Conservation (phyloP, 1,140 invertebrate species). For the Dendroctonus ponderosae region DNA sequence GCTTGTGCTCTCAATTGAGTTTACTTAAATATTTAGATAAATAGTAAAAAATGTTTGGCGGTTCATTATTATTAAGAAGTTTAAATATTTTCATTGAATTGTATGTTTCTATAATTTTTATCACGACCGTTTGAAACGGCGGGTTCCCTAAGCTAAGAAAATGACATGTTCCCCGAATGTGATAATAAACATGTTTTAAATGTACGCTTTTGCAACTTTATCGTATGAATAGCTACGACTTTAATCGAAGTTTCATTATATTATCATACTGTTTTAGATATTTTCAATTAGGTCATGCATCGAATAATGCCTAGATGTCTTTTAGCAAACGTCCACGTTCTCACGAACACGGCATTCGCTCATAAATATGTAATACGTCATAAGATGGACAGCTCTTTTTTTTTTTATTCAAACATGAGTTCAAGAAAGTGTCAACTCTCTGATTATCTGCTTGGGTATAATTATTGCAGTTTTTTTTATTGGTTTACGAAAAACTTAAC, state of each 20-base stretch:
- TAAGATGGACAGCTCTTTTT: background rate
- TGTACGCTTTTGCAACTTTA: conserved; percentile 42
- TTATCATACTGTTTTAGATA: conserved; percentile 28
- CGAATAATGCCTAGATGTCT: conserved; percentile 9
- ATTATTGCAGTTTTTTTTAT: no score
- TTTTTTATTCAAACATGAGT: no score
- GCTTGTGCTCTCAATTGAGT: background rate
- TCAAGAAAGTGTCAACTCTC: no score
- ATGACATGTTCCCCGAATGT: conserved; percentile 45
- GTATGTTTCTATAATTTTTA: conserved; percentile 17
- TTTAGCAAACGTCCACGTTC: background rate
- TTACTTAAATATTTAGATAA: background rate
- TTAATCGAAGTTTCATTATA: conserved; percentile 21
- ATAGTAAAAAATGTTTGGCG: conserved; percentile 14
- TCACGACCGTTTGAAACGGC: conserved; percentile 33
- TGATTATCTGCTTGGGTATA: no score
- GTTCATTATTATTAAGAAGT: conserved; percentile 8
- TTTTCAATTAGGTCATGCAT: conserved; percentile 19
- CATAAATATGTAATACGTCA: conserved; percentile 4
- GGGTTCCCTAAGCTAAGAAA: conserved; percentile 29
- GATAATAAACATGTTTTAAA: conserved; percentile 50
- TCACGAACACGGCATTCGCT: conserved; percentile 4
- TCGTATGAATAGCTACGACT: conserved; percentile 18
- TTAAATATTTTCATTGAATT: conserved; percentile 10
- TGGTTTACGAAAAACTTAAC: no score